Evolutionary conservation across 2,797 vertebrate genomes (phyloP).

Genomic region (Oreonectes daqikongensis): DNA sequence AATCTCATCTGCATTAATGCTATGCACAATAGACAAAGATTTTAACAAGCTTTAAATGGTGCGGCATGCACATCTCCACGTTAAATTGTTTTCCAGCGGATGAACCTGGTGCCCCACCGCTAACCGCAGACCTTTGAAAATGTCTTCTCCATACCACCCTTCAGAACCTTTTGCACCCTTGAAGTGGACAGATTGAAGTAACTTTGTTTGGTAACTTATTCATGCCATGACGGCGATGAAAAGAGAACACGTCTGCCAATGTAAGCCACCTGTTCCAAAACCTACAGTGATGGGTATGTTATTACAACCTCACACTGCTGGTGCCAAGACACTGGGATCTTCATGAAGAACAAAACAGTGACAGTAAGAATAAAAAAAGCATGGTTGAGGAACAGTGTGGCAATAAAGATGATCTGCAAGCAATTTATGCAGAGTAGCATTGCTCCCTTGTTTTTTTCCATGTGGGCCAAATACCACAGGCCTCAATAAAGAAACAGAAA

Average conservation of each 20-base stretch:
- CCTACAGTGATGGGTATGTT: conserved; percentile 59
- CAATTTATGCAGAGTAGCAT: conserved; percentile 67
- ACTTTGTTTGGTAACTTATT: conserved; percentile 64
- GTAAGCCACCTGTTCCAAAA: conserved; percentile 75
- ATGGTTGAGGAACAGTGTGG: neutral
- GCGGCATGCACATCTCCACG: neutral
- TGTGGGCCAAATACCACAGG: conserved; percentile 70
- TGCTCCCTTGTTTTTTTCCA: conserved; percentile 61
- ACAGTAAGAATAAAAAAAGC: conserved; percentile 51
- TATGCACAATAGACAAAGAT: conserved; percentile 12
- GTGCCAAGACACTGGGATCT: conserved; percentile 53
- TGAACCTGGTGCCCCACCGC: conserved; percentile 36
- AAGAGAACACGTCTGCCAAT: conserved; percentile 56
- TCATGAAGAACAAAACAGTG: conserved; percentile 53
- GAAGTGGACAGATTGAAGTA: conserved; percentile 72
- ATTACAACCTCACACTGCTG: conserved; percentile 50
- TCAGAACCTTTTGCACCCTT: conserved; percentile 70
- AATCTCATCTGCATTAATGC: conserved; percentile 23
- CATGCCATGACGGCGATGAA: conserved; percentile 60
- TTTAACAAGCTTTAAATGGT: conserved; percentile 11
- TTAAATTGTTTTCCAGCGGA: neutral
- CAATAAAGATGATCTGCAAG: conserved; percentile 64
- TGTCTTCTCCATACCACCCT: conserved; percentile 67
- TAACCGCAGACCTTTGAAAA: conserved; percentile 71
- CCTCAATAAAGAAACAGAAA: conserved; percentile 77